Base-by-base conservation (phyloP, 2,113 vertebrate species). In the Butorides virescens region DNA sequence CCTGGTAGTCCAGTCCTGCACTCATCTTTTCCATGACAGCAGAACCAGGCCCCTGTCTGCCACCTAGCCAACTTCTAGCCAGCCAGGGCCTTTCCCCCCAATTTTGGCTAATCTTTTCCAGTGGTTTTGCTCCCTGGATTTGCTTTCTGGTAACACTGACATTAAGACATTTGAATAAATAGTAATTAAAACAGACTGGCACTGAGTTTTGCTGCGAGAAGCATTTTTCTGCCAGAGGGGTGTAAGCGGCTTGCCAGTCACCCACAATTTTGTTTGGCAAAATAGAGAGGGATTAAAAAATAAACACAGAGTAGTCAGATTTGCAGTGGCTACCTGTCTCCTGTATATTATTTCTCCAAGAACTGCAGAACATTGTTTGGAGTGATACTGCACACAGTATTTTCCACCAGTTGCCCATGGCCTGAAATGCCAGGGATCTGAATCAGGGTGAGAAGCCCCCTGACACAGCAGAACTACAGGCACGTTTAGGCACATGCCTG, bases 161-260 rank as follows among this genome's bases (percentile, higher is more conserved):
- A 86, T 86, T 94, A 95, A 95, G 67, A 84, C 61, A 89, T 86
- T 88, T 85, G 88, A 62, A 91, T 94, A 91, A 96, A 94, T 93
- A 95, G 90, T 63, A 92, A 92, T 93, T 96, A 71, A 53, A 86
- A 94, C 29, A 80, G 29, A 52, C 22, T 83, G 46, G 67, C 71
- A 77, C 56, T 53, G 85, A 88, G 44, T 86, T 88, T 88, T 93
- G 84, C 58, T 76, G 55, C 80, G 29, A 84, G 62, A 90, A 90
- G 82, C 59, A 25, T n/a, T 90, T 93, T 96, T 81, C 79, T 62
- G 84, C 78, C 72, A 52, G 62, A 71, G 42, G 63, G 12, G 13
- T 77, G 6, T 37, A 65, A 89, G 34, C 21, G 82, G 52, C 55
- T 74, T 94, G 83, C 37, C 66, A 49, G 52, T 53, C 37, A 67